Evolutionary conservation across 2,797 vertebrate species (phyloP).

Genomic region (Sebastes ruberrimus): DNA sequence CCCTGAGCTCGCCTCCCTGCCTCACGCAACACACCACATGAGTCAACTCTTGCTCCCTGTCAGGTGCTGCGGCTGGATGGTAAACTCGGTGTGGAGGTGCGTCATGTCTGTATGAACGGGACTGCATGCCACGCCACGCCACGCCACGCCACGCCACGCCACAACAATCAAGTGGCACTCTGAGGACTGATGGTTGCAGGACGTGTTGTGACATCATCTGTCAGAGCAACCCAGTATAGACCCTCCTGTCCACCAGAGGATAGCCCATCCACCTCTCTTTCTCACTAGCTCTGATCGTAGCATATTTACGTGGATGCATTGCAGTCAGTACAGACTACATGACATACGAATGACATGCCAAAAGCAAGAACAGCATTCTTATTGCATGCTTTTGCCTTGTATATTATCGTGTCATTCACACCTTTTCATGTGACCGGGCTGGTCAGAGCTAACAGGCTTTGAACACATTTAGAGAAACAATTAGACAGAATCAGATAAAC

Average conservation of each 20-base stretch:
- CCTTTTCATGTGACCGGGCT: no score
- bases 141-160: no score
- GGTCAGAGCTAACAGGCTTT: background rate
- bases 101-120: conserved; percentile 5
- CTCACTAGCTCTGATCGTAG: no score
- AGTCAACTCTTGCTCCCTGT: background rate
- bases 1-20: background rate
- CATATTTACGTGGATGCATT: no score
- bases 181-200: background rate
- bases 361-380: no score
- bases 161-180: background rate
- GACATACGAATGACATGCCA: no score
- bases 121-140: background rate
- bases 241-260: no score
- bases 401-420: no score
- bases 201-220: background rate
- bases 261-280: no score
- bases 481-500: background rate
- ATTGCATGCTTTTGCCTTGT: no score
- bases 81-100: background rate
- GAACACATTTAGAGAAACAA: no score
- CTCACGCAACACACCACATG: background rate
- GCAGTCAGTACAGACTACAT: no score
- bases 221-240: background rate
- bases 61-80: background rate